Evolutionary conservation across 2,113 vertebrate genomes (phyloP).

Genomic region (Grammomys dolichurus): DNA sequence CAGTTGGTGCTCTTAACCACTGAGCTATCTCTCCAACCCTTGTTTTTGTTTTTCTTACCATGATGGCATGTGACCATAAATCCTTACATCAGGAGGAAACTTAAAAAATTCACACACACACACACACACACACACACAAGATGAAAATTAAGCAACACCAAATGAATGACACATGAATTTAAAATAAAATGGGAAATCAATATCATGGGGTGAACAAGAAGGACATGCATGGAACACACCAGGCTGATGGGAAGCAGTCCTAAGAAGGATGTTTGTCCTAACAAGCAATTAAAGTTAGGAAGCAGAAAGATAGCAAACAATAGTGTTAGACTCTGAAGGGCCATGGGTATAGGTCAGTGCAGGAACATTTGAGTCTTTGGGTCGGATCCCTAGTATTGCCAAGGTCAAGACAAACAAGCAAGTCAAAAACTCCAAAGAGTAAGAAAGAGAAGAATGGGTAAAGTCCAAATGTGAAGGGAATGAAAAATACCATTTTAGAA

Average conservation of each 20-base stretch:
- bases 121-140: no score
- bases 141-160: not conserved
- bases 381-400: not conserved
- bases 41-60: not conserved
- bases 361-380: not conserved
- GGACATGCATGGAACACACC: not conserved
- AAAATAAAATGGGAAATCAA: not conserved
- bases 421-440: not conserved
- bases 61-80: not conserved
- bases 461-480: not conserved
- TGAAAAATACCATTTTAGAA: not conserved
- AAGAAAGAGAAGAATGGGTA: not conserved
- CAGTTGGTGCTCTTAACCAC: no score
- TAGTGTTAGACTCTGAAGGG: not conserved
- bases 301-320: not conserved
- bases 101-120: not conserved
- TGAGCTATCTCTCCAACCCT: not conserved
- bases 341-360: not conserved
- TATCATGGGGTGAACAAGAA: not conserved
- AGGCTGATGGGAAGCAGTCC: conserved; percentile 31
- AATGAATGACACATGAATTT: not conserved
- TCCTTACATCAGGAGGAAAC: not conserved
- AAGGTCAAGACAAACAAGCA: not conserved
- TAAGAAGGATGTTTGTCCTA: not conserved
- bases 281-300: not conserved